These are phyloP conservation scores for Drosophila anomalata DNA, from an alignment of 2,888 invertebrate species.

Conservation along the genomic window DNA sequence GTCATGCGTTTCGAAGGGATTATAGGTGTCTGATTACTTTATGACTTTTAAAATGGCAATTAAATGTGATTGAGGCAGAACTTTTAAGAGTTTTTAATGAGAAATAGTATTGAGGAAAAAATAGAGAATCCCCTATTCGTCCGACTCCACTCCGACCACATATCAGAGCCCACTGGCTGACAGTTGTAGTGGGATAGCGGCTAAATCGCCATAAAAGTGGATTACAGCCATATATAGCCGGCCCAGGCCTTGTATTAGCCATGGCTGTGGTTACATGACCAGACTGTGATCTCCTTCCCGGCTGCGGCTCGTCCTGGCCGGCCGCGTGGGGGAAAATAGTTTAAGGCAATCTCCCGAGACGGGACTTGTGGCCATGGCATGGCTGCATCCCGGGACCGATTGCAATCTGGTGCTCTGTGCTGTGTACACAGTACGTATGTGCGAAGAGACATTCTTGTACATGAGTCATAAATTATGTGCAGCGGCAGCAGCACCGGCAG, in stretches of 20 bases:
- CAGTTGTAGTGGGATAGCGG: conserved; percentile 46
- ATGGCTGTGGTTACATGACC: conserved; percentile 16
- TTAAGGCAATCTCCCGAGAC: conserved; percentile 30
- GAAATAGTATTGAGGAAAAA: neutral
- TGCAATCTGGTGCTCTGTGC: conserved; percentile 12
- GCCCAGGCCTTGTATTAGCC: conserved; percentile 12
- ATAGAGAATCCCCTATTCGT: conserved; percentile 10
- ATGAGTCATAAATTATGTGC: conserved; percentile 54
- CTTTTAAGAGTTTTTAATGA: neutral
- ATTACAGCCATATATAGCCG: conserved; percentile 34
- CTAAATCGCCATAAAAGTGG: conserved; percentile 46
- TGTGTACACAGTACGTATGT: conserved; percentile 15
- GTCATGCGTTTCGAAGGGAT: neutral
- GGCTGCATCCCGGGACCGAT: conserved; percentile 22
- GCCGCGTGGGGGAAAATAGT: conserved; percentile 16
- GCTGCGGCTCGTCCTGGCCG: neutral
- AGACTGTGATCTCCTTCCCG: conserved; percentile 16
- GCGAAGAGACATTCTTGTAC: conserved; percentile 23
- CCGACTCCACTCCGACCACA: conserved; percentile 1
- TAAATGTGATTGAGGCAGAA: neutral
- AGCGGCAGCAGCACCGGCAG: conserved; percentile 33
- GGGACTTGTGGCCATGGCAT: conserved; percentile 20
- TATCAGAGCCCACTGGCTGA: conserved; percentile 23
- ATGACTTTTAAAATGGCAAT: neutral
- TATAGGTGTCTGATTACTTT: neutral